Base-by-base conservation (phyloP, 2,797 vertebrate species). In the Halcyon chelicuti region DNA sequence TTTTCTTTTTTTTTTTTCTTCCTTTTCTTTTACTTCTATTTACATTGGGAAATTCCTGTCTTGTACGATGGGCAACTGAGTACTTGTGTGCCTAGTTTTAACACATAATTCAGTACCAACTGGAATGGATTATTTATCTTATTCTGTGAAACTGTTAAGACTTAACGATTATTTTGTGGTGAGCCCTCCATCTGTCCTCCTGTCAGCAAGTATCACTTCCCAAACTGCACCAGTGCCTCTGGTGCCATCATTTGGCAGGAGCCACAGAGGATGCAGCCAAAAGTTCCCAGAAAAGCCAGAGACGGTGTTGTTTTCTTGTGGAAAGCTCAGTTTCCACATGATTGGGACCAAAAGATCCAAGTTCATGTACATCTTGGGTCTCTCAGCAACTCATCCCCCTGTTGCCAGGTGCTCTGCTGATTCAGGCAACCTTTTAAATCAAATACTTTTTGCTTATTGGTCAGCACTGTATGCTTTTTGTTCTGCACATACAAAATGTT, bases 381-480 rank as follows among this genome's bases (percentile, higher is more conserved):
- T 97, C 98, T 97, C 84, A 65, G 97, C 97, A 97, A 97, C 97
- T 97, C 95, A 89, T 93, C 91, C 87, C 90, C 75, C 72, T 82
- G 97, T 97, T 98, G 97, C 97, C 96, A 97, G 97, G 94, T 95
- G 90, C 94, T 96, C 62, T 90, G 84, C 86, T 94, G 86, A 77
- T 96, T 96, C 95, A 96, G 94, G 82, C 28, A 77, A 96, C 97
- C 95, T 98, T 98, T 97, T 90, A 95, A 97, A 92, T 97, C 94
- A 88, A 96, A 25, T 80, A 72, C 79, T 63, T 89, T 96, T 96
- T 96, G 68, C 65, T 93, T 94, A 75, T 95, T 91, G 94, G 79
- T 62, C 91, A 77, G 66, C 88, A 94, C 79, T 93, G 88, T 62
- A 14, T 93, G 81, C 55, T 91, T 97, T 97, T 96, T 96, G 80